Evolutionary conservation across 2,888 invertebrate species (phyloP).

Genomic region (Drosophila prostipennis): DNA sequence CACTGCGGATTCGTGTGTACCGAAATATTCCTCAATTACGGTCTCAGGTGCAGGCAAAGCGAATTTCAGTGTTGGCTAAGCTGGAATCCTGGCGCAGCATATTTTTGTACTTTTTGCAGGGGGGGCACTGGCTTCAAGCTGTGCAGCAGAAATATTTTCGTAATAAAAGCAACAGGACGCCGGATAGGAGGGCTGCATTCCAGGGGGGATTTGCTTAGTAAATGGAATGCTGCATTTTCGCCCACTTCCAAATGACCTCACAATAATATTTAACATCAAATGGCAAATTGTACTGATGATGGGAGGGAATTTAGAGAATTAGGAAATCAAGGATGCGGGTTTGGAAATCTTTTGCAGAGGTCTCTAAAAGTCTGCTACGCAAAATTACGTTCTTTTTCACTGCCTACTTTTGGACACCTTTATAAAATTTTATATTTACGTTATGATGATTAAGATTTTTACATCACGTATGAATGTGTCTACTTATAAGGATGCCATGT

Average conservation of each 20-base stretch:
- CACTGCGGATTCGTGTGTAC: constrained; percentile 69
- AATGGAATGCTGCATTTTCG: not conserved
- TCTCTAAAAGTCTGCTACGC: no score
- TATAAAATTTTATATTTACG: not conserved
- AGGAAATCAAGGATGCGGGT: not conserved
- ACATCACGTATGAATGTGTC: no score
- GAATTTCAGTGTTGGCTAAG: constrained; percentile 21
- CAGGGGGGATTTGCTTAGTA: not conserved
- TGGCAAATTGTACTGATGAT: not conserved
- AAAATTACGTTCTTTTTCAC: no score
- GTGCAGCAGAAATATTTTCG: constrained; percentile 15
- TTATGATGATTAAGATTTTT: no score
- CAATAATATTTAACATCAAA: no score
- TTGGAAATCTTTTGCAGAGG: no score
- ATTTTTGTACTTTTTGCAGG: not conserved
- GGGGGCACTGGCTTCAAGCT: constrained; percentile 5
- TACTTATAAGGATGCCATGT: no score
- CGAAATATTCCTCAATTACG: constrained; percentile 47
- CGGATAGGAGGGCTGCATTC: not conserved
- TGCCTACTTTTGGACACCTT: not conserved
- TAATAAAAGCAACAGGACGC: not conserved
- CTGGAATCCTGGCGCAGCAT: constrained; percentile 3
- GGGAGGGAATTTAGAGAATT: not conserved
- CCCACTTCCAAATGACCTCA: not conserved
- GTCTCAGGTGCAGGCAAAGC: constrained; percentile 8